Conservation (phyloP, 2,113 vertebrate genomes). For the Gnathochromis pfefferi region DNA sequence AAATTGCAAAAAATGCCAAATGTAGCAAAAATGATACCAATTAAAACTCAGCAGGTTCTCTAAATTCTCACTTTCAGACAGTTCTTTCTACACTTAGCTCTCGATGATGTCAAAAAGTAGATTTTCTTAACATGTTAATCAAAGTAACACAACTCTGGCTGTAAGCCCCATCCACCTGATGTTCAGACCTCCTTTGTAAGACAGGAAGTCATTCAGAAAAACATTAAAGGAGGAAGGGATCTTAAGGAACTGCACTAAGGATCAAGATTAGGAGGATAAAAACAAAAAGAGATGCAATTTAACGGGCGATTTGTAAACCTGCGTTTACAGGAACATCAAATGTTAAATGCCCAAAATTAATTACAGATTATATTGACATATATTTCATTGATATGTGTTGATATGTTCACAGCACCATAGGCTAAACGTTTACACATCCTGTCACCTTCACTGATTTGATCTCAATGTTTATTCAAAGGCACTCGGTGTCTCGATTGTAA, state of each 20-base stretch:
- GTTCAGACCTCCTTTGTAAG: not conserved
- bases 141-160: not conserved
- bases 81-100: not conserved
- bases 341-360: not conserved
- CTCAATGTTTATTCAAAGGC: not conserved
- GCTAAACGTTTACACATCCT: not conserved
- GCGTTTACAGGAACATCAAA: not conserved
- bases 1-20: not conserved
- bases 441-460: not conserved
- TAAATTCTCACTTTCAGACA: not conserved
- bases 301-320: not conserved
- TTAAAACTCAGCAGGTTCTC: not conserved
- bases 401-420: not conserved
- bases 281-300: not conserved
- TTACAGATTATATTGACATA: not conserved
- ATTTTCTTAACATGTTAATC: not conserved
- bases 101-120: not conserved
- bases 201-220: not conserved
- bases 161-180: not conserved
- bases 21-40: not conserved
- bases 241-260: not conserved
- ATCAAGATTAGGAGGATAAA: not conserved
- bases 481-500: not conserved
- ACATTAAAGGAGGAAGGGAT: not conserved
- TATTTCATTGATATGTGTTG: not conserved